Percentiles rank a stretch among this genome's conserved stretches.
phyloP scores from a whole-genome alignment of 2,113 vertebrate species.

The Hipposideros armiger region DNA sequence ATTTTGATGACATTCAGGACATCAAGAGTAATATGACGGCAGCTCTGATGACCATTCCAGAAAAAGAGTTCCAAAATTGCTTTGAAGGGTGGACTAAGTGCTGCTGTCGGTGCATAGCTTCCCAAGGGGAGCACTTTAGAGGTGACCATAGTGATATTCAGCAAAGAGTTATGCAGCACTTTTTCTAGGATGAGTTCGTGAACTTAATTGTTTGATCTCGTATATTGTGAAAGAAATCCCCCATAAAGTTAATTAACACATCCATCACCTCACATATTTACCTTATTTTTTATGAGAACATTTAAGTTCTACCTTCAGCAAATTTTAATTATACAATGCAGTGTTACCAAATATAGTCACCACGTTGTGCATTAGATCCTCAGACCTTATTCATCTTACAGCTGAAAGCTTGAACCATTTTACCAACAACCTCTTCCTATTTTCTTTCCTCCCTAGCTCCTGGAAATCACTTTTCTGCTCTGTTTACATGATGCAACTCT shows the following conservation, averaged over 20 bases:
- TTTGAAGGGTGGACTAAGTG: too few species aligned
- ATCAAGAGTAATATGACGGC: too few species aligned
- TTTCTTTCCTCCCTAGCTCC: background rate
- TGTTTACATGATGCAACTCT: background rate
- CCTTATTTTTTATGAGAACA: background rate
- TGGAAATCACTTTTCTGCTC: background rate
- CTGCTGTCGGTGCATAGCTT: too few species aligned
- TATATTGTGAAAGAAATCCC: background rate
- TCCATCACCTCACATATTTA: background rate
- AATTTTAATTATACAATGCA: background rate
- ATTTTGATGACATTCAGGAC: too few species aligned
- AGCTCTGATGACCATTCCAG: too few species aligned
- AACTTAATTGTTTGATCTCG: too few species aligned
- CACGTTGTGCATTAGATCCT: background rate
- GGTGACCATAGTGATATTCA: too few species aligned
- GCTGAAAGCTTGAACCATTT: background rate
- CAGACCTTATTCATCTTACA: background rate
- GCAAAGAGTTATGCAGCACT: too few species aligned
- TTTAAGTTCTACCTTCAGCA: background rate
- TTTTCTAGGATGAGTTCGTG: too few species aligned
- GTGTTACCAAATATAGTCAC: background rate
- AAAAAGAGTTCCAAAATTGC: too few species aligned
- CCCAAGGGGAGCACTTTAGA: too few species aligned
- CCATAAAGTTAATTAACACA: background rate
- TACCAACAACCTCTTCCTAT: background rate